These are phyloP conservation scores for Clunio marinus DNA, from an alignment of 2,888 invertebrate species.

Conservation along the genomic window DNA sequence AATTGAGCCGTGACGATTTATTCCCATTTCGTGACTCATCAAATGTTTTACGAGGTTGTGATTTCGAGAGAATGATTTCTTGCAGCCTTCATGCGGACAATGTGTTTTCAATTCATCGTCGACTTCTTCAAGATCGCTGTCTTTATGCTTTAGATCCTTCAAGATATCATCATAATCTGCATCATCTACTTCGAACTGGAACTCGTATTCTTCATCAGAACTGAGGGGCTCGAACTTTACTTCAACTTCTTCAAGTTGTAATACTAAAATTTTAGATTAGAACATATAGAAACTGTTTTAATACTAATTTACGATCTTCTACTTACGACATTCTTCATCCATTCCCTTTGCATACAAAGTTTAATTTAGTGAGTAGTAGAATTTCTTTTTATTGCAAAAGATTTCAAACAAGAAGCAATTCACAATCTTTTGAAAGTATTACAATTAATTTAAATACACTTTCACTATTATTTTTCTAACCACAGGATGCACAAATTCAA, in stretches of 20 bases:
- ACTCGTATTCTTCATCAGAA: conserved; percentile 25
- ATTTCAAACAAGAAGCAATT: too few species aligned
- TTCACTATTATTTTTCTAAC: too few species aligned
- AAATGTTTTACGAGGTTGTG: conserved; percentile 21
- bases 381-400: too few species aligned
- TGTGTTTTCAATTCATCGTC: not conserved
- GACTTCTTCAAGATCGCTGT: conserved; percentile 31
- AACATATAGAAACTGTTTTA: not conserved
- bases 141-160: conserved; percentile 8
- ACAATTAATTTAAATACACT: too few species aligned
- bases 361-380: not conserved
- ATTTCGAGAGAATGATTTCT: not conserved
- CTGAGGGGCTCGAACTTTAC: not conserved
- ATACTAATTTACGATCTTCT: not conserved
- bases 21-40: not conserved
- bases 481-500: too few species aligned
- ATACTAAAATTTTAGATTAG: not conserved
- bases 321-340: not conserved
- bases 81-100: conserved; percentile 13
- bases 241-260: not conserved
- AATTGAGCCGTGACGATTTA: conserved; percentile 8
- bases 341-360: not conserved
- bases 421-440: too few species aligned
- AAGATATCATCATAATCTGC: conserved; percentile 23
- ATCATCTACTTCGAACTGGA: conserved; percentile 30